phyloP scores from a whole-genome alignment of 2,888 invertebrate genomes.

The Cartodere bifasciata region DNA sequence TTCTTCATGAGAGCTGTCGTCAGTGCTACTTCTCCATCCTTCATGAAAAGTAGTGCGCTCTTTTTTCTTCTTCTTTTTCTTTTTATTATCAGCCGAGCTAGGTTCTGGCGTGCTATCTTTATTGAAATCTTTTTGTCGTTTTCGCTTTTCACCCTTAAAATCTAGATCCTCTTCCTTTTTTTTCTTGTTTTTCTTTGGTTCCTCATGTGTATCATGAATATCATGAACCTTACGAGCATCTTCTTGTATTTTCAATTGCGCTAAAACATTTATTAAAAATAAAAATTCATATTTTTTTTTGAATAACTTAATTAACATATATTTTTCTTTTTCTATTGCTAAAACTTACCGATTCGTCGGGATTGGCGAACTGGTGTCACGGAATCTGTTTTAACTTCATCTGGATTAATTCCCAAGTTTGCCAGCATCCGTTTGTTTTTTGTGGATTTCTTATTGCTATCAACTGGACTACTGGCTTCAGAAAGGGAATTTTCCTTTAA shows the following conservation, averaged over 20 bases:
- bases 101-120: too few species aligned
- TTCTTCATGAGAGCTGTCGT: slow-evolving; percentile 19
- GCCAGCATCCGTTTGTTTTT: slow-evolving; percentile 31
- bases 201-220: too few species aligned
- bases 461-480: slow-evolving; percentile 2
- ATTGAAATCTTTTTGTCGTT: slow-evolving; percentile 24
- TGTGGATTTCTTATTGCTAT: slow-evolving; percentile 2
- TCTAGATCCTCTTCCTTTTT: slow-evolving; percentile 51
- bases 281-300: too few species aligned
- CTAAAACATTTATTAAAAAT: too few species aligned
- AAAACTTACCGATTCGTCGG: too few species aligned
- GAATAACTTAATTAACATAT: too few species aligned
- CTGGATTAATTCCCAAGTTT: slow-evolving; percentile 37
- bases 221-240: too few species aligned
- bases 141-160: slow-evolving; percentile 27
- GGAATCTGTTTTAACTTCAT: slow-evolving; percentile 26
- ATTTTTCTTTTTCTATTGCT: too few species aligned
- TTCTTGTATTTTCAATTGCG: slow-evolving; percentile 76
- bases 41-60: too few species aligned
- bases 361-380: slow-evolving; percentile 63
- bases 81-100: too few species aligned
- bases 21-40: slow-evolving; percentile 27
- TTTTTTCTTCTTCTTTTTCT: too few species aligned
- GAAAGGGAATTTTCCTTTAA: slow-evolving; percentile 7
- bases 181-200: too few species aligned